These are phyloP conservation scores for Pandemis cinnamomeana DNA, from an alignment of 2,888 invertebrate genomes.

Conservation along the genomic window DNA sequence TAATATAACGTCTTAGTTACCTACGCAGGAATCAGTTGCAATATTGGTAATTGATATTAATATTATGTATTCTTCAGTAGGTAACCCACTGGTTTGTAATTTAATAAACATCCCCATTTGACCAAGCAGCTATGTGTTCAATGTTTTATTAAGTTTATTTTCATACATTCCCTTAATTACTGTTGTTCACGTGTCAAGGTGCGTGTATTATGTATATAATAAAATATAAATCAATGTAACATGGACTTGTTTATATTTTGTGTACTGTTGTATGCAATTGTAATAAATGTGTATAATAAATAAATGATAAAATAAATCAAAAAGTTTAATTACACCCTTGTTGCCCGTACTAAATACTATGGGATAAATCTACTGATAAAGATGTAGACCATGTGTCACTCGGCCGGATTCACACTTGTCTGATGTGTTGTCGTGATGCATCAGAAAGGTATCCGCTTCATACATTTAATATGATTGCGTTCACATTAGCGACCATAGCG, in stretches of 20 bases:
- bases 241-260: constrained; percentile 74
- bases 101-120: background rate
- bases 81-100: background rate
- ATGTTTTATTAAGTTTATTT: constrained; percentile 49
- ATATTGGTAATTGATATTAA: background rate
- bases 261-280: constrained; percentile 77
- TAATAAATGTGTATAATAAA: constrained; percentile 81
- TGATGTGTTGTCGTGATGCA: too few species aligned
- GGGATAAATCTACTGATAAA: too few species aligned
- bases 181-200: constrained; percentile 60
- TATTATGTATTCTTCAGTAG: background rate
- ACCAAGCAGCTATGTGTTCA: constrained; percentile 4
- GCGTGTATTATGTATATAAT: constrained; percentile 68
- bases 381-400: too few species aligned
- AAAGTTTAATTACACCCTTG: too few species aligned
- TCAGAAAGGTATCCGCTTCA: too few species aligned
- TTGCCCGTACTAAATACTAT: too few species aligned
- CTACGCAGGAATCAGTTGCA: background rate
- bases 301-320: constrained; percentile 24
- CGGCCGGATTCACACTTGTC: too few species aligned
- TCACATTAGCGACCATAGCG: too few species aligned
- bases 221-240: constrained; percentile 57
- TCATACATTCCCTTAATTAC: constrained; percentile 72
- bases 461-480: too few species aligned
- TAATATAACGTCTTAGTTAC: background rate